These are phyloP conservation scores for Caenorhabditis plicata DNA, from an alignment of 2,888 invertebrate species.

Conservation along the genomic window DNA sequence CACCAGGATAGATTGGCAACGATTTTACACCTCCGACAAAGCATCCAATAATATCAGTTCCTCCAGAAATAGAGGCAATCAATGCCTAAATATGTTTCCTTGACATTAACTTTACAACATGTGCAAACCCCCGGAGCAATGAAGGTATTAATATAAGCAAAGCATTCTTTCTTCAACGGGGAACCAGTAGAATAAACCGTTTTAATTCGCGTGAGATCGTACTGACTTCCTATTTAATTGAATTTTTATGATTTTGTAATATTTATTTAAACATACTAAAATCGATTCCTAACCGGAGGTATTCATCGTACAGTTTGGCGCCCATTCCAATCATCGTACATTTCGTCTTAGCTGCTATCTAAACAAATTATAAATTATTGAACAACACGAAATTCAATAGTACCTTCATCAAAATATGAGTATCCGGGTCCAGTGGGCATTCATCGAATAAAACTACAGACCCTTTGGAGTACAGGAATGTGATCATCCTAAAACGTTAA, in stretches of 20 bases:
- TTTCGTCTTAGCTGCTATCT: constrained; percentile 58
- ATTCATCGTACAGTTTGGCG: constrained; percentile 70
- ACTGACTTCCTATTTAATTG: constrained; percentile 65
- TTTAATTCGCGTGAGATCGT: constrained; percentile 68
- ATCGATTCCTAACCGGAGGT: constrained; percentile 67
- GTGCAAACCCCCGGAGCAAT: constrained; percentile 65
- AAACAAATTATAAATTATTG: not conserved
- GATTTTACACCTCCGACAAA: constrained; percentile 71
- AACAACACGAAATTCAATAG: not conserved
- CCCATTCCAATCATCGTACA: constrained; percentile 71
- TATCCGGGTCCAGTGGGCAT: constrained; percentile 69
- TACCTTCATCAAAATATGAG: constrained; percentile 69
- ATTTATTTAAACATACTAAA: constrained; percentile 43
- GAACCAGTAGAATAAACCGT: constrained; percentile 67
- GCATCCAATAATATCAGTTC: constrained; percentile 72
- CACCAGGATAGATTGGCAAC: constrained; percentile 70
- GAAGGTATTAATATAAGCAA: constrained; percentile 70
- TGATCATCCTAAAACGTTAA: constrained; percentile 63
- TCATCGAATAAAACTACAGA: constrained; percentile 71
- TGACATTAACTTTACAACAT: not conserved
- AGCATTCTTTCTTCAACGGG: constrained; percentile 70
- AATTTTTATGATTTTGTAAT: not conserved
- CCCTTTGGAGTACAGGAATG: constrained; percentile 66
- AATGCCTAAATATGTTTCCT: constrained; percentile 39
- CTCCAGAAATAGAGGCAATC: constrained; percentile 67